Percentiles rank a stretch among this genome's conserved stretches.
Conservation (phyloP, 1,140 invertebrate genomes). For the Brachionus calyciflorus region DNA sequence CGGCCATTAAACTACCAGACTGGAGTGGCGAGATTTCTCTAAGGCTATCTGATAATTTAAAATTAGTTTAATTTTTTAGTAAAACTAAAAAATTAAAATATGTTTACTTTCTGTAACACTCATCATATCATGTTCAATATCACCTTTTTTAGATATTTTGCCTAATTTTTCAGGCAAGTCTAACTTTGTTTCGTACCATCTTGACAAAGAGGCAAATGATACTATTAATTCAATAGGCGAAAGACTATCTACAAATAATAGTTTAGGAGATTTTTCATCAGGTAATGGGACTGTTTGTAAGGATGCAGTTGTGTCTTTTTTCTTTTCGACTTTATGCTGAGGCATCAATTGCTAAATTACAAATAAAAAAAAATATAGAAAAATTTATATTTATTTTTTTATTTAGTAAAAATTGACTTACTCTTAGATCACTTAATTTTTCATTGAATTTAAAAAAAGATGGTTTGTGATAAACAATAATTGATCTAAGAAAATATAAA, state of each 20-base stretch:
- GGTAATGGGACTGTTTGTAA: conserved; percentile 45
- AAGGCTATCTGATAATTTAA: neutral
- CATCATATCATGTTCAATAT: conserved; percentile 50
- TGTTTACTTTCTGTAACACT: conserved; percentile 26
- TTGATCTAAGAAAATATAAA: neutral
- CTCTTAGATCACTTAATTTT: conserved; percentile 55
- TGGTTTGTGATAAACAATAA: conserved; percentile 57
- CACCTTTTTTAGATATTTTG: conserved; percentile 51
- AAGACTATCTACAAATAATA: conserved; percentile 55
- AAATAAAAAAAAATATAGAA: neutral
- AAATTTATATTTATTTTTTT: neutral
- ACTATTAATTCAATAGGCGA: conserved; percentile 57
- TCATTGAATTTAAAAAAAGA: conserved; percentile 54
- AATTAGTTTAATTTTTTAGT: neutral
- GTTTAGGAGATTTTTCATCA: conserved; percentile 54
- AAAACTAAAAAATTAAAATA: neutral
- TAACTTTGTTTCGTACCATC: conserved; percentile 55
- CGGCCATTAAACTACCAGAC: conserved; percentile 55
- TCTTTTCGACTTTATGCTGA: conserved; percentile 32
- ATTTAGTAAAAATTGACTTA: too few species aligned
- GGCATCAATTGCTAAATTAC: conserved; percentile 7
- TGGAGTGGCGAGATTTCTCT: conserved; percentile 50
- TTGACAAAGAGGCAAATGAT: conserved; percentile 54
- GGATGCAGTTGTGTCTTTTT: conserved; percentile 46
- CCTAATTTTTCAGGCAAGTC: conserved; percentile 50